Percentiles rank a stretch among this genome's conserved stretches.
Evolutionary conservation across 2,888 invertebrate genomes (phyloP).

Genomic region (Myathropa florea): DNA sequence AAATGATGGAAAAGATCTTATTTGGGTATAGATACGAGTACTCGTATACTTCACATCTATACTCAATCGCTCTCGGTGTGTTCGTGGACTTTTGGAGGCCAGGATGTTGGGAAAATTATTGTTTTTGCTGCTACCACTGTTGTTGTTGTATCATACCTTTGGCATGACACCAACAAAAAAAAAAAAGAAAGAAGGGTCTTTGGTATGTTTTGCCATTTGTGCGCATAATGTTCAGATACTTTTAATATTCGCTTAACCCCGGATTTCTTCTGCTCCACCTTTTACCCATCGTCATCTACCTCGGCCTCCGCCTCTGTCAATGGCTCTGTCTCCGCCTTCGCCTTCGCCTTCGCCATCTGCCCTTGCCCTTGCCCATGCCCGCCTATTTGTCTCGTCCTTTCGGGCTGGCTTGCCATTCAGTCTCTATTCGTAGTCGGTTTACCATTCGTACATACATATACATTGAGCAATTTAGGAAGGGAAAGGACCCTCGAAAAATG

Average conservation of each 20-base stretch:
- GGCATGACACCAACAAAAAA: neutral
- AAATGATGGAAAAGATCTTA: slow-evolving; percentile 18
- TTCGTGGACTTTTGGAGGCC: slow-evolving; percentile 19
- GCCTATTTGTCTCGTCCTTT: neutral
- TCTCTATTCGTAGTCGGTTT: neutral
- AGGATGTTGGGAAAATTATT: slow-evolving; percentile 41
- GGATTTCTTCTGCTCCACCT: slow-evolving; percentile 22
- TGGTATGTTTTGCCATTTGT: slow-evolving; percentile 53
- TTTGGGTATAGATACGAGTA: slow-evolving; percentile 65
- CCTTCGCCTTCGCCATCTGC: neutral
- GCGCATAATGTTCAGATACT: slow-evolving; percentile 62
- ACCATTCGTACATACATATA: neutral
- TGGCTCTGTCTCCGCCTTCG: too few species aligned
- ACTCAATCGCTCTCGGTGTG: slow-evolving; percentile 36
- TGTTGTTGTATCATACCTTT: slow-evolving; percentile 31
- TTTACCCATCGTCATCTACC: neutral
- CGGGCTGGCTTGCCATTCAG: neutral
- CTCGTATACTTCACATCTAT: slow-evolving; percentile 24
- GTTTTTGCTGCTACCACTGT: slow-evolving; percentile 35
- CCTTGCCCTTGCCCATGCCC: neutral
- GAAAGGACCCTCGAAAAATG: slow-evolving; percentile 3
- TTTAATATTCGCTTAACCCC: slow-evolving; percentile 62
- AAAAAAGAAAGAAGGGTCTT: slow-evolving; percentile 18
- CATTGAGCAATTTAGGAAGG: neutral
- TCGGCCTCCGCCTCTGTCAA: neutral